These are phyloP conservation scores for Zoanthus sansibaricus DNA, from an alignment of 92 coral and sea anemone genomes.

Conservation along the genomic window DNA sequence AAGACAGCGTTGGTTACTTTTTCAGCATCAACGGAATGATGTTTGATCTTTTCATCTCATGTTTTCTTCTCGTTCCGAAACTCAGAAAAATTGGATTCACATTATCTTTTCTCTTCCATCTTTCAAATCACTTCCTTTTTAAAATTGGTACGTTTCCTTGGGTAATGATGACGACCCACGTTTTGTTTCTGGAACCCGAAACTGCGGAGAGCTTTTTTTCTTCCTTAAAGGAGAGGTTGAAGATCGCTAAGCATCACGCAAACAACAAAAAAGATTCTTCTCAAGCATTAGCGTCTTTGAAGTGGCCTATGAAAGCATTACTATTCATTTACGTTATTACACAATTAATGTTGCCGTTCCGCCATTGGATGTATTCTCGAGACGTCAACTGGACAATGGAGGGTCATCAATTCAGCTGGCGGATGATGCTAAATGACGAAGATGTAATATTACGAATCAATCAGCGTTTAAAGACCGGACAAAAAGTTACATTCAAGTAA, in stretches of 20 bases:
- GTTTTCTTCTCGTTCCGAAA: constrained; percentile 52
- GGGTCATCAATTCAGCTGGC: constrained; percentile 78
- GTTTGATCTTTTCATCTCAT: constrained; percentile 62
- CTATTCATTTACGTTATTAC: constrained; percentile 49
- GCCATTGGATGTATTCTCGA: constrained; percentile 82
- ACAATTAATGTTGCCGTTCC: constrained; percentile 67
- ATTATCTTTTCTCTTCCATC: constrained; percentile 46
- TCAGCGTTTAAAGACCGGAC: constrained; percentile 21
- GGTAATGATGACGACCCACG: constrained; percentile 65
- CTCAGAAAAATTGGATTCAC: constrained; percentile 43
- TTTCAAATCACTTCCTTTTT: constrained; percentile 64
- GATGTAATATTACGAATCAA: constrained; percentile 61
- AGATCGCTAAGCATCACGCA: background rate
- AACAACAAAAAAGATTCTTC: background rate
- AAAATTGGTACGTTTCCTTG: constrained; percentile 74
- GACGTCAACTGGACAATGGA: constrained; percentile 79
- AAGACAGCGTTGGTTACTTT: constrained; percentile 54
- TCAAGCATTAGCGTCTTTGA: constrained; percentile 11
- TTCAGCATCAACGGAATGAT: constrained; percentile 63
- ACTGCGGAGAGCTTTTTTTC: constrained; percentile 31
- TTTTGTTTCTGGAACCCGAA: constrained; percentile 51
- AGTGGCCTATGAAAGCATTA: constrained; percentile 50
- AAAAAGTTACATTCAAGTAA: constrained; percentile 59
- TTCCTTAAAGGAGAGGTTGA: background rate
- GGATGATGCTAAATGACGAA: constrained; percentile 76